Conservation (phyloP, 92 coral and sea anemone genomes). For the Zoanthus solanderi region DNA sequence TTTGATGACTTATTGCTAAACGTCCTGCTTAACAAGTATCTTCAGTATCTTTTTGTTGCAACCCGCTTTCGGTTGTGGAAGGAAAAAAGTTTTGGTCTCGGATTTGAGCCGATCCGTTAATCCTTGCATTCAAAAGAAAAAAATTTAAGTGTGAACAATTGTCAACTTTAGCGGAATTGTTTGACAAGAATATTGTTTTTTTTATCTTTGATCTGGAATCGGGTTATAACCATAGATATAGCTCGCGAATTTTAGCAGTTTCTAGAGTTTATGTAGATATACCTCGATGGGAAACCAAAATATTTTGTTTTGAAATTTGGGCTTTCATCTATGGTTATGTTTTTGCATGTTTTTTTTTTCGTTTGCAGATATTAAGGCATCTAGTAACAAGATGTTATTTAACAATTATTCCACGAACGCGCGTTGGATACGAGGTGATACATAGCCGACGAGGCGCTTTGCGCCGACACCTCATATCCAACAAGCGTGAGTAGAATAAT, state of each 20-base stretch:
- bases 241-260: constrained; percentile 35
- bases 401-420: too few species aligned
- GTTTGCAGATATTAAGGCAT: constrained; percentile 62
- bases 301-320: constrained; percentile 70
- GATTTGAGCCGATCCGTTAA: constrained; percentile 75
- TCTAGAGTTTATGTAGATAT: constrained; percentile 32
- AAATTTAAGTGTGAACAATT: constrained; percentile 70
- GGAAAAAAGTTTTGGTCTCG: constrained; percentile 68
- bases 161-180: constrained; percentile 66
- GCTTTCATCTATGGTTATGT: constrained; percentile 41
- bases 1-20: constrained; percentile 34
- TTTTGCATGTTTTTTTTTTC: constrained; percentile 62
- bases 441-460: too few species aligned
- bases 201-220: constrained; percentile 66
- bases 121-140: constrained; percentile 22
- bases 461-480: too few species aligned
- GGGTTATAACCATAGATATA: constrained; percentile 67
- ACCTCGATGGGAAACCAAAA: constrained; percentile 17
- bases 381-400: constrained; percentile 43
- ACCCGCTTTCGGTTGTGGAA: constrained; percentile 65
- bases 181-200: constrained; percentile 59
- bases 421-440: too few species aligned
- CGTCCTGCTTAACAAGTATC: constrained; percentile 52
- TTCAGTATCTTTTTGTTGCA: constrained; percentile 63
- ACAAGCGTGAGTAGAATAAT: too few species aligned